phyloP scores from a whole-genome alignment of 2,797 vertebrate species.

The Notolepis coatsorum region DNA sequence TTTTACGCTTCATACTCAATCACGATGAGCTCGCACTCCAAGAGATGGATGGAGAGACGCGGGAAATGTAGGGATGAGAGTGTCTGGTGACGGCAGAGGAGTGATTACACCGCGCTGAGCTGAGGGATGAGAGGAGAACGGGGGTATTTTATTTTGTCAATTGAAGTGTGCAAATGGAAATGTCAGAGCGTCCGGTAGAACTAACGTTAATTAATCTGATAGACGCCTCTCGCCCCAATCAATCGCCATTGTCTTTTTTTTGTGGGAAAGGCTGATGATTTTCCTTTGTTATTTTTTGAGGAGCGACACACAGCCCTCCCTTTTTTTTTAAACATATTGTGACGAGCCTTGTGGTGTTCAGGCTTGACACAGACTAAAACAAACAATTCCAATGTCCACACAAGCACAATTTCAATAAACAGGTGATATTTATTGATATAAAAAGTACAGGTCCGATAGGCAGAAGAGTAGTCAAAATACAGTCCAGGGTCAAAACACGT shows the following conservation, averaged over 20 bases:
- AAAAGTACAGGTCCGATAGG: too few relatives aligned
- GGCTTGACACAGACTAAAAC: too few relatives aligned
- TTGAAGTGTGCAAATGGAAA: constrained; percentile 86
- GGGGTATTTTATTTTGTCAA: constrained; percentile 84
- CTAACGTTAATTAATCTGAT: constrained; percentile 85
- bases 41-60: constrained; percentile 23
- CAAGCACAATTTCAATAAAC: too few relatives aligned
- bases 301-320: too few relatives aligned
- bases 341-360: too few relatives aligned
- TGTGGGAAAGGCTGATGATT: neutral
- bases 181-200: constrained; percentile 76
- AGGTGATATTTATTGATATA: too few relatives aligned
- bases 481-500: too few relatives aligned
- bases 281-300: constrained; percentile 63
- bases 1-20: constrained; percentile 58
- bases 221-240: constrained; percentile 74
- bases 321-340: too few relatives aligned
- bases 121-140: constrained; percentile 70
- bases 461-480: too few relatives aligned
- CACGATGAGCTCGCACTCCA: constrained; percentile 46
- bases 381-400: too few relatives aligned
- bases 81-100: constrained; percentile 56
- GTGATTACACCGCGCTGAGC: constrained; percentile 70
- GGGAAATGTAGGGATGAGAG: constrained; percentile 31
- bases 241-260: constrained; percentile 71